A percentile compares a stretch with the other conserved stretches of the same genome.
Evolutionary conservation across 2,797 vertebrate genomes (phyloP).

Genomic region (Rhinophrynus dorsalis): DNA sequence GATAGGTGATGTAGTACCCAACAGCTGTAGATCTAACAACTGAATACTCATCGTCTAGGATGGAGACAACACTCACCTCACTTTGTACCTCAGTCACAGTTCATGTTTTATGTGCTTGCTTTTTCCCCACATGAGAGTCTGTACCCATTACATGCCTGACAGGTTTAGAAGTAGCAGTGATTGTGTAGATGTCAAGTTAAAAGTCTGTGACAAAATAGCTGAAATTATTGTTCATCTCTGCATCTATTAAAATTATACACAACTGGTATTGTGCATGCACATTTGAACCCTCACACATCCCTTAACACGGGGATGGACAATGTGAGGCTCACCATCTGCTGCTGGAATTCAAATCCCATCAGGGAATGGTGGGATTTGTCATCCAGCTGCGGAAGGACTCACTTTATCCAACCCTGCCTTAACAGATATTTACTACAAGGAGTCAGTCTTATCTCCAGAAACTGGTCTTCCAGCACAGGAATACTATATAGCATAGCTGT

Average conservation of each 20-base stretch:
- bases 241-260: conserved; percentile 9
- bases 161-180: conserved; percentile 3
- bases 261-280: conserved; percentile 18
- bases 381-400: too few species aligned
- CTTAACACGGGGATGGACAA: too few species aligned
- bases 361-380: too few species aligned
- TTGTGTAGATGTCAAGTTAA: background rate
- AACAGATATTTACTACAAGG: too few species aligned
- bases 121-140: background rate
- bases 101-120: conserved; percentile 20
- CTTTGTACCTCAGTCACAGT: conserved; percentile 5
- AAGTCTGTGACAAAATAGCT: background rate
- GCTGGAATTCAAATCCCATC: too few species aligned
- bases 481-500: too few species aligned
- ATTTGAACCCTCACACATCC: background rate
- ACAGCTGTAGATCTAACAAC: too few species aligned
- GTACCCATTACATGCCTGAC: background rate
- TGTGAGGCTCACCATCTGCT: too few species aligned
- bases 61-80: conserved; percentile 25
- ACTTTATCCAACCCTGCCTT: too few species aligned
- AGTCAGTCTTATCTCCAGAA: background rate
- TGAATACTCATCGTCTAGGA: too few species aligned
- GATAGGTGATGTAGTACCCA: too few species aligned
- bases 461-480: conserved; percentile 25
- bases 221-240: background rate